A percentile compares a stretch with the other conserved stretches of the same genome.
phyloP scores from a whole-genome alignment of 2,888 invertebrate species.

The Flexamia atlantica region DNA sequence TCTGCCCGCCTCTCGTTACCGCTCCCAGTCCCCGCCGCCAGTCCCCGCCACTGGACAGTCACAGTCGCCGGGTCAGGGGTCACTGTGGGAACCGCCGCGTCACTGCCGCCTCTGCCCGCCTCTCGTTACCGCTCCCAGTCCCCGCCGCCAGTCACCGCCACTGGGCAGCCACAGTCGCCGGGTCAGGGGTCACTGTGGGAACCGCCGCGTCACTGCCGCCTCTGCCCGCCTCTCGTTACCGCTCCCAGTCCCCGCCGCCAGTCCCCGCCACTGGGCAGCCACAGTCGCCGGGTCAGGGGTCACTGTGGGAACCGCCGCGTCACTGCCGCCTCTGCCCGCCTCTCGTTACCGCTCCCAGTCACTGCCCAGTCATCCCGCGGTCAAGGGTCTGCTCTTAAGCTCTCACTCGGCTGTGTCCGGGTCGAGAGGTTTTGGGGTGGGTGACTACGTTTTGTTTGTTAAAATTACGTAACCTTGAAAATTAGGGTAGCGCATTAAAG shows the following conservation, averaged over 20 bases:
- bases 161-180: neutral
- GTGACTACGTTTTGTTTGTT: too few relatives aligned
- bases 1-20: neutral
- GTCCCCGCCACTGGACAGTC: constrained; percentile 10
- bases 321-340: neutral
- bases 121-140: too few relatives aligned
- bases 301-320: constrained; percentile 4
- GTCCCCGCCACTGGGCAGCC: constrained; percentile 10
- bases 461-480: too few relatives aligned
- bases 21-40: too few relatives aligned
- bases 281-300: neutral
- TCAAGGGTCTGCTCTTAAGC: constrained; percentile 27
- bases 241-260: too few relatives aligned
- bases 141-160: neutral
- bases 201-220: neutral
- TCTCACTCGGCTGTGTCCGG: neutral
- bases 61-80: neutral
- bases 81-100: constrained; percentile 6
- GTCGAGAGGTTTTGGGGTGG: too few relatives aligned
- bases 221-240: neutral
- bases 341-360: too few relatives aligned
- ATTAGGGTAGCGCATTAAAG: too few relatives aligned
- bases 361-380: constrained; percentile 17
- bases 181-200: constrained; percentile 15
- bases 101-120: neutral